Evolutionary conservation across 2,113 vertebrate species (phyloP).

Genomic region (Merops nubicus): DNA sequence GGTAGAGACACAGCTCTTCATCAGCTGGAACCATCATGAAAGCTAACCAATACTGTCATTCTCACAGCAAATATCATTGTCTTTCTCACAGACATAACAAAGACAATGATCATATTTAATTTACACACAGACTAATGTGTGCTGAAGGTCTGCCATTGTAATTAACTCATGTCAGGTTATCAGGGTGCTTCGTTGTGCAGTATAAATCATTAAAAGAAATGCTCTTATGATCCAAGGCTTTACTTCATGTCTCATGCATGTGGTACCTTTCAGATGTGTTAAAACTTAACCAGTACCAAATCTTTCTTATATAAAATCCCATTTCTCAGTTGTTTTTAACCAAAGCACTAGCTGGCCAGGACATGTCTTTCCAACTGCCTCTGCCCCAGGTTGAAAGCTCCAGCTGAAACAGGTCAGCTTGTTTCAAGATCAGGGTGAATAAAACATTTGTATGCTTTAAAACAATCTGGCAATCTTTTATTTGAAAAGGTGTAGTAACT

Average conservation of each 20-base stretch:
- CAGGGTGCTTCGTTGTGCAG: background rate
- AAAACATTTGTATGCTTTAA: background rate
- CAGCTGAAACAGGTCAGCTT: background rate
- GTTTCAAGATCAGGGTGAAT: background rate
- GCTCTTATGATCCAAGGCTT: background rate
- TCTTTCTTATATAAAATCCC: background rate
- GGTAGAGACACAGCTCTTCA: background rate
- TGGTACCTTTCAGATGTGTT: background rate
- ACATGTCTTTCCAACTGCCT: background rate
- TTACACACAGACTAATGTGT: background rate
- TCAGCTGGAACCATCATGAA: background rate
- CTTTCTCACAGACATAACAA: background rate
- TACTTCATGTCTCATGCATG: background rate
- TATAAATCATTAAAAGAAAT: background rate
- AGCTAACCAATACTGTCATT: background rate
- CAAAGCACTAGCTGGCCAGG: background rate
- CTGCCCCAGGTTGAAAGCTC: background rate
- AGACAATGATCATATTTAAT: background rate
- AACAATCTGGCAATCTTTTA: background rate
- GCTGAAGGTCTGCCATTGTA: background rate
- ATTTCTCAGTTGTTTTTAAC: background rate
- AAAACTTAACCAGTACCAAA: background rate
- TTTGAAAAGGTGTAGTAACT: background rate
- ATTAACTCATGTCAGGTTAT: background rate
- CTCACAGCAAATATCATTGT: background rate